Evolutionary conservation across 1,140 invertebrate genomes (phyloP).

Genomic region (Laodelphax striatellus): DNA sequence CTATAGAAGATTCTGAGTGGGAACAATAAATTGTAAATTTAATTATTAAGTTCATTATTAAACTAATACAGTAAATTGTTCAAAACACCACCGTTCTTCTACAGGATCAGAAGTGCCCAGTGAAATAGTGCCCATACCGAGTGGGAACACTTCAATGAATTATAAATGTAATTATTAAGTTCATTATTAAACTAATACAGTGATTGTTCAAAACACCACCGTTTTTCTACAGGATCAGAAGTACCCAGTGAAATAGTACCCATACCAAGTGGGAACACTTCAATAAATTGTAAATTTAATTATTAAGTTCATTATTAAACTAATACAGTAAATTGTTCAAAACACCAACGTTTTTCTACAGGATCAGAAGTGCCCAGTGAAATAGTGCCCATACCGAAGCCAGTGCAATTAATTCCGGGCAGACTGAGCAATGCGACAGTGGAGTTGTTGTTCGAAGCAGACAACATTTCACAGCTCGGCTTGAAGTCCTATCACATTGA

Average conservation of each 20-base stretch:
- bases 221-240: slow-evolving; percentile 21
- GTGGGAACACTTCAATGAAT: too few relatives aligned
- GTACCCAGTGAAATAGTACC: slow-evolving; percentile 28
- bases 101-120: slow-evolving; percentile 22
- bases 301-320: too few relatives aligned
- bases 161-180: too few relatives aligned
- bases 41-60: too few relatives aligned
- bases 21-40: too few relatives aligned
- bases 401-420: slow-evolving; percentile 29
- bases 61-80: too few relatives aligned
- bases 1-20: too few relatives aligned
- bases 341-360: slow-evolving; percentile 13
- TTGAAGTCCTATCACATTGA: slow-evolving; percentile 29
- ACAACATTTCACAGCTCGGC: slow-evolving; percentile 33
- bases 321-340: too few relatives aligned
- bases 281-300: too few relatives aligned
- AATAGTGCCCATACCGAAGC: slow-evolving; percentile 29
- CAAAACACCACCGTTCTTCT: not conserved
- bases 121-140: slow-evolving; percentile 31
- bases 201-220: too few relatives aligned
- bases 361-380: slow-evolving; percentile 25
- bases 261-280: slow-evolving; percentile 29
- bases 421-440: slow-evolving; percentile 26
- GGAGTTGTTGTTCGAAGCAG: slow-evolving; percentile 36
- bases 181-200: too few relatives aligned